phyloP scores from a whole-genome alignment of 2,113 vertebrate genomes.

The Stercorarius parasiticus region DNA sequence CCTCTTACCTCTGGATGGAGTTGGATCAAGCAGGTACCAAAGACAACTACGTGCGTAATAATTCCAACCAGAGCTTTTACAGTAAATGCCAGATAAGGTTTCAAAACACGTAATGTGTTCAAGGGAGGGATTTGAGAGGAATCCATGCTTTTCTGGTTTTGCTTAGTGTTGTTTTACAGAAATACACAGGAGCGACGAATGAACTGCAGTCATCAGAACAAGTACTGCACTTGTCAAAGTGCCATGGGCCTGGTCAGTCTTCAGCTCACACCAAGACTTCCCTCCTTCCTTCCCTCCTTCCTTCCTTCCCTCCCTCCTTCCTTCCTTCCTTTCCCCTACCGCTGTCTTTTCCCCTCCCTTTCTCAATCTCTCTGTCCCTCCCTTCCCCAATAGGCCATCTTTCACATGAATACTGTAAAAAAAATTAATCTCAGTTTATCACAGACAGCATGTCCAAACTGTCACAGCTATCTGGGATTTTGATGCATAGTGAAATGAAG shows the following conservation, averaged over 20 bases:
- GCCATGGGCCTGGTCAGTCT: not conserved
- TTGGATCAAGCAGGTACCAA: not conserved
- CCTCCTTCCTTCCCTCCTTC: too few species aligned
- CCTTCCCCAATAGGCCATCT: not conserved
- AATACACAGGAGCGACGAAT: not conserved
- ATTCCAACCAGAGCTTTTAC: not conserved
- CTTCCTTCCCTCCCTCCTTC: not conserved
- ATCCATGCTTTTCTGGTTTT: not conserved
- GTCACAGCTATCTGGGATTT: not conserved
- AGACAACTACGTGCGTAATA: not conserved
- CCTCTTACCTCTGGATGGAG: not conserved
- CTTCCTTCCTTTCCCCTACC: too few species aligned
- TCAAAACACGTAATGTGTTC: not conserved
- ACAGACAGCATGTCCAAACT: not conserved
- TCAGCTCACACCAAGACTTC: not conserved
- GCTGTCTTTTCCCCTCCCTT: not conserved
- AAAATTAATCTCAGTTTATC: not conserved
- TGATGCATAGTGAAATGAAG: constrained; percentile 15
- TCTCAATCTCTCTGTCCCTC: not conserved
- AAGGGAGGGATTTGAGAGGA: not conserved
- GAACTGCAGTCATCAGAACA: not conserved
- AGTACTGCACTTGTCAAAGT: accelerated
- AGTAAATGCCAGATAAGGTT: not conserved
- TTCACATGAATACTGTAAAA: not conserved
- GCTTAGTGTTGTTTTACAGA: not conserved